Conservation (phyloP, 2,888 invertebrate genomes). For the Temnothorax unifasciatus region DNA sequence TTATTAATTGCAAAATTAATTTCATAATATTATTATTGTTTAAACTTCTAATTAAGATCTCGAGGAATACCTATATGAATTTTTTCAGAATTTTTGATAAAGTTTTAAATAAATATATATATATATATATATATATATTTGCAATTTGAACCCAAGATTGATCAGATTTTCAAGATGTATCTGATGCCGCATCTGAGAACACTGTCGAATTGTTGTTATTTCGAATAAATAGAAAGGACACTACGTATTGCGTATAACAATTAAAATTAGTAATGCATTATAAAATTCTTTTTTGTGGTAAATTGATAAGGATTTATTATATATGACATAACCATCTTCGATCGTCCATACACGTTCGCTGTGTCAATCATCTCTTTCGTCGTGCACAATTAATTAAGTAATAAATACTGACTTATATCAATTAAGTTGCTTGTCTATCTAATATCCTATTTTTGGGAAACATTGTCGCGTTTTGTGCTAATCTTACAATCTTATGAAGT, state of each 20-base stretch:
- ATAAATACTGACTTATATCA: conserved; percentile 80
- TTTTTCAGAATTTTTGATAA: too few relatives aligned
- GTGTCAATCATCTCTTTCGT: conserved; percentile 14
- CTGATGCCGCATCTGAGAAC: not conserved
- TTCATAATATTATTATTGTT: too few relatives aligned
- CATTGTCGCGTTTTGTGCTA: conserved; percentile 56
- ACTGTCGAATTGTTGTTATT: not conserved
- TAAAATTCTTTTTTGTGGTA: not conserved
- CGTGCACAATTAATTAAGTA: conserved; percentile 13
- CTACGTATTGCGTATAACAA: not conserved
- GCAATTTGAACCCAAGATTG: too few relatives aligned
- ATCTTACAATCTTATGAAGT: conserved; percentile 24
- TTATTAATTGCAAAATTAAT: too few relatives aligned
- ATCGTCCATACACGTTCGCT: conserved; percentile 57
- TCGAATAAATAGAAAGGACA: not conserved
- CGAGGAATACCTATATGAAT: too few relatives aligned
- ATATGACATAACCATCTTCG: conserved; percentile 28
- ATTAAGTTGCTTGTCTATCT: conserved; percentile 66
- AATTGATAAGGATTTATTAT: not conserved
- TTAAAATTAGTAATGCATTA: not conserved
- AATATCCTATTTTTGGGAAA: conserved; percentile 80
- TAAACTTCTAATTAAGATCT: too few relatives aligned
- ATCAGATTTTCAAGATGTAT: too few relatives aligned
- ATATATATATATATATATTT: too few relatives aligned
- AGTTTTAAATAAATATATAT: too few relatives aligned